Evolutionary conservation across 2,888 invertebrate genomes (phyloP).

Genomic region (Ochropleura plecta): DNA sequence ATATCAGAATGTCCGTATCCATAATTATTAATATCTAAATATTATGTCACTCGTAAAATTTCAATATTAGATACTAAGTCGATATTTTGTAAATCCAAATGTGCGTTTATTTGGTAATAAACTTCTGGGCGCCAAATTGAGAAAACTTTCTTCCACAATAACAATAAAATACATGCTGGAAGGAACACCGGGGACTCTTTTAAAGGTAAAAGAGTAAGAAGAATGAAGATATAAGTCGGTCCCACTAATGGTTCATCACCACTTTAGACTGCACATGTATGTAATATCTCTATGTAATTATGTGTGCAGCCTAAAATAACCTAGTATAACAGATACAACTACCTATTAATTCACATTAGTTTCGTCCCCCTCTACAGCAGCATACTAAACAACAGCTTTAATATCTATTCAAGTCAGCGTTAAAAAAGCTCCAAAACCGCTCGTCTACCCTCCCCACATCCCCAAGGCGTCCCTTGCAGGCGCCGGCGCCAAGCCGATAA

Average conservation of each 20-base stretch:
- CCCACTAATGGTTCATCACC: background rate
- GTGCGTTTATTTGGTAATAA: background rate
- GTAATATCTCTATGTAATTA: no score
- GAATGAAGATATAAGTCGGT: no score
- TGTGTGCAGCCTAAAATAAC: no score
- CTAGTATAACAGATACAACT: background rate
- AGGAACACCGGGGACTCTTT: no score
- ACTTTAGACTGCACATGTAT: no score
- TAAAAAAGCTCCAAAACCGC: constrained; percentile 61
- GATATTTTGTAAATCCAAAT: background rate
- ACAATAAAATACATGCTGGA: no score
- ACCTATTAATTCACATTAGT: background rate
- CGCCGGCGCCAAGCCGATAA: constrained; percentile 86
- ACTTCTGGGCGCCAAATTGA: background rate
- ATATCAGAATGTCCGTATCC: background rate
- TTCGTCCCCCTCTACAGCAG: background rate
- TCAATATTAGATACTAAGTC: background rate
- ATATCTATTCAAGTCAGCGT: background rate
- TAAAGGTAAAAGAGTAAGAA: no score
- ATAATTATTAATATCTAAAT: background rate
- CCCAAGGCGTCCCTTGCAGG: constrained; percentile 73
- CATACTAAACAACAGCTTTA: background rate
- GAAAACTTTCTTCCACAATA: no score
- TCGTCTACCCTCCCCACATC: constrained; percentile 70
- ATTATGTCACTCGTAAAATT: background rate